These are phyloP conservation scores for Tapirus terrestris DNA, from an alignment of 2,113 vertebrate species.

Conservation along the genomic window DNA sequence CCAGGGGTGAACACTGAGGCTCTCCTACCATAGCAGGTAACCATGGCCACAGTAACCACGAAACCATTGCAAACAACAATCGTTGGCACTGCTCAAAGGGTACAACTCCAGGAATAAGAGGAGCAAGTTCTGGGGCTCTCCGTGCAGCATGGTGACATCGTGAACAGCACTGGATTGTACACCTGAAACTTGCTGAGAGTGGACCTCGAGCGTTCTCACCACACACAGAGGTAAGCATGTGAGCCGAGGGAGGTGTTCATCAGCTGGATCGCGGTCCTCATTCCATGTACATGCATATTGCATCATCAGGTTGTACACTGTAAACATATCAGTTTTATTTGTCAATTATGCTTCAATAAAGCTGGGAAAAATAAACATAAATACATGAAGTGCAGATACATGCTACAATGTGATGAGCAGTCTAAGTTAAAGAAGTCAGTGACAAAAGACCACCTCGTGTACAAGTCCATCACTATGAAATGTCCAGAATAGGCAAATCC, in stretches of 20 bases:
- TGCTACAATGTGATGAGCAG: background rate
- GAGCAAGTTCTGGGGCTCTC: background rate
- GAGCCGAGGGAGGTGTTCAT: background rate
- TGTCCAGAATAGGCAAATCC: background rate
- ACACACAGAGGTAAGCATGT: background rate
- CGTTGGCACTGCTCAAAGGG: background rate
- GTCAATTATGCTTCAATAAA: background rate
- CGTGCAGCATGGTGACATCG: background rate
- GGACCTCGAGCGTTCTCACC: background rate
- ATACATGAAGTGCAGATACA: background rate
- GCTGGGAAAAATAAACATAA: background rate
- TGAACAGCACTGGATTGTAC: background rate
- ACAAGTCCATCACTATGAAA: background rate
- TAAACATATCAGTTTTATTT: background rate
- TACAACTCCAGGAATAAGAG: background rate
- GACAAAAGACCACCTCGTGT: background rate
- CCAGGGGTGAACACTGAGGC: background rate
- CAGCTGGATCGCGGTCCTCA: background rate
- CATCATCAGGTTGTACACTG: background rate
- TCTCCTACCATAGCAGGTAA: background rate
- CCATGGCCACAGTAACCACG: no score
- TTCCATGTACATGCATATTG: background rate
- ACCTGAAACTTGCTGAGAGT: background rate
- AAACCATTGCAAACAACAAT: background rate
- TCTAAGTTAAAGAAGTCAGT: background rate